phyloP scores from a whole-genome alignment of 30 jellyfish, hydroid and myxozoan species.

The Nemopilema nomurai region DNA sequence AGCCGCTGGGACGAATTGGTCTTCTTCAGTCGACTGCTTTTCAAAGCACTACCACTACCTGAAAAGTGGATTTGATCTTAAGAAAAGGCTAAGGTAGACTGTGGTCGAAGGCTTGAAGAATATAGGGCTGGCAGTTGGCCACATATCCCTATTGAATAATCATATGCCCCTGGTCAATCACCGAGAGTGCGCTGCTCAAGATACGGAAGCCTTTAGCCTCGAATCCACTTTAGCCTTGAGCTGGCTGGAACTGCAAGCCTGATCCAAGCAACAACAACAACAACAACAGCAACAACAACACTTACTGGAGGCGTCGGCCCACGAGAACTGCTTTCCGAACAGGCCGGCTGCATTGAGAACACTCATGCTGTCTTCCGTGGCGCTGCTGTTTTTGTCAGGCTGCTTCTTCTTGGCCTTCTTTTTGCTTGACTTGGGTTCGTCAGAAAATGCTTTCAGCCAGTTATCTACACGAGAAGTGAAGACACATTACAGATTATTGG shows the following conservation, averaged over 20 bases:
- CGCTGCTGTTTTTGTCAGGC: slow-evolving; percentile 17
- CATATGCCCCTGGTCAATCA: too few relatives aligned
- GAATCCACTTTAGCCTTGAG: too few relatives aligned
- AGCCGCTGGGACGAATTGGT: slow-evolving; percentile 45
- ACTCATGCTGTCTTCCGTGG: slow-evolving; percentile 71
- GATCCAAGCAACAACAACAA: background rate
- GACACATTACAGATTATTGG: background rate
- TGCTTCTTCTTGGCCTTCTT: slow-evolving; percentile 56
- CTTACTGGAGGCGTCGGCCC: slow-evolving; percentile 79
- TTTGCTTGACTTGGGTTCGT: slow-evolving; percentile 67
- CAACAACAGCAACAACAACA: background rate
- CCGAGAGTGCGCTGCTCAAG: too few relatives aligned
- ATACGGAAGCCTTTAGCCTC: too few relatives aligned
- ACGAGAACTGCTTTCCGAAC: slow-evolving; percentile 82
- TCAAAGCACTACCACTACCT: slow-evolving; percentile 57
- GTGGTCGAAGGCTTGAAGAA: background rate
- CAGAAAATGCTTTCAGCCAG: slow-evolving; percentile 86
- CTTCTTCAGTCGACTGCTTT: slow-evolving; percentile 60
- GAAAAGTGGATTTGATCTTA: background rate
- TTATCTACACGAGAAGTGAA: slow-evolving; percentile 53
- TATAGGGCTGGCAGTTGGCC: background rate
- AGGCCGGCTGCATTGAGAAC: slow-evolving; percentile 98
- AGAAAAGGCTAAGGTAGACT: background rate
- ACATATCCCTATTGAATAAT: too few relatives aligned
- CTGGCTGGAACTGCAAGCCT: background rate